Percentiles rank a stretch among this genome's conserved stretches.
Conservation (phyloP, 1,140 invertebrate genomes). For the Trichonephila inaurata region DNA sequence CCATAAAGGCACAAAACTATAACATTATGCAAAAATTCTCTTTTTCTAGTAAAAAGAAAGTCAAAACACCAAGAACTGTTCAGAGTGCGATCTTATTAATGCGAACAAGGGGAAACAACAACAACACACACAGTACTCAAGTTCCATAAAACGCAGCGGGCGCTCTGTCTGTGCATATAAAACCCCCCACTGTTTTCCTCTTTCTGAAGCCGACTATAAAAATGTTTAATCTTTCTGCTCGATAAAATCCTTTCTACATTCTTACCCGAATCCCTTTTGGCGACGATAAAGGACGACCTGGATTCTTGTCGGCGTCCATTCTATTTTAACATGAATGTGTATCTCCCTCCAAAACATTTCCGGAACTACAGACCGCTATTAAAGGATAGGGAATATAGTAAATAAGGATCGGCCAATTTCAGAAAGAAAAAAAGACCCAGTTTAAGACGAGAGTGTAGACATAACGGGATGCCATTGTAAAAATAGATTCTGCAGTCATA, state of each 20-base stretch:
- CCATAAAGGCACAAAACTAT: neutral
- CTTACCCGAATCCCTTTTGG: neutral
- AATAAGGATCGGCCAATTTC: constrained; percentile 4
- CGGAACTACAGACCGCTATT: neutral
- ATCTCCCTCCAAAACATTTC: neutral
- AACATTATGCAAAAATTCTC: neutral
- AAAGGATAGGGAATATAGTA: neutral
- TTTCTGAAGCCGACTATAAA: neutral
- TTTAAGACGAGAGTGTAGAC: neutral
- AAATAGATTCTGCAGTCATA: constrained; percentile 4
- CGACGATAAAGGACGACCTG: neutral
- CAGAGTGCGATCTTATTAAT: neutral
- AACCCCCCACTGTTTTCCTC: neutral
- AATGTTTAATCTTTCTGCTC: constrained; percentile 22
- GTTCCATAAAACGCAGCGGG: constrained; percentile 4
- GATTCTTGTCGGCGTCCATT: neutral
- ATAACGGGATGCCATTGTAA: constrained; percentile 8
- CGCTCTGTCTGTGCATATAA: neutral
- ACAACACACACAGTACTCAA: neutral
- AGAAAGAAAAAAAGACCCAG: neutral
- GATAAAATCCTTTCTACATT: constrained; percentile 16
- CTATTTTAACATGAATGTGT: neutral
- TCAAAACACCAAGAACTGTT: neutral
- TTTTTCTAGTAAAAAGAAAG: neutral
- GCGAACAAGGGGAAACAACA: neutral